A percentile compares a stretch with the other conserved stretches of the same genome.
phyloP scores from a whole-genome alignment of 2,113 vertebrate species.

The Pseudopodoces humilis region DNA sequence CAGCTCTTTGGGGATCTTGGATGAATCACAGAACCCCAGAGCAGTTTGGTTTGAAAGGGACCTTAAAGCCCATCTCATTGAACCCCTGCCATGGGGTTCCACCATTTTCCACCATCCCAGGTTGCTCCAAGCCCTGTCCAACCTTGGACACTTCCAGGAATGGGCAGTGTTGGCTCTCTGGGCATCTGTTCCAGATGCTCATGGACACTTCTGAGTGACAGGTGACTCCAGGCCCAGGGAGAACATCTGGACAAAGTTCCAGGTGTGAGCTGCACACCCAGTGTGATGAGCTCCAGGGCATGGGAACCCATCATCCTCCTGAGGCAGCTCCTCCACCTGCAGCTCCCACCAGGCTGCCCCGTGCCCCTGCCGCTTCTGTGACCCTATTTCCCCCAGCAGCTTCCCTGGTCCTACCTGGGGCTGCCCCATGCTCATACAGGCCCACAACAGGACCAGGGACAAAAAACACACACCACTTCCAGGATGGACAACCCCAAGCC shows the following conservation, averaged over 20 bases:
- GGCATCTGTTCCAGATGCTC: background rate
- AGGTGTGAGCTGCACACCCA: accelerated
- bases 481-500: background rate
- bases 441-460: background rate
- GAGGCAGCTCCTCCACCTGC: background rate
- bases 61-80: background rate
- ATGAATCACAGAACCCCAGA: background rate
- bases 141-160: background rate
- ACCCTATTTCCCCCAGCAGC: background rate
- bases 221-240: background rate
- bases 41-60: background rate
- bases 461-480: background rate
- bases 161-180: too few relatives aligned
- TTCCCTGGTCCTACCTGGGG: background rate
- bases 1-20: background rate
- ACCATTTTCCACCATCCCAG: background rate
- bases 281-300: accelerated
- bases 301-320: background rate
- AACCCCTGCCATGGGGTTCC: background rate
- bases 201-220: background rate
- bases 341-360: background rate
- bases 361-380: background rate
- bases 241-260: background rate
- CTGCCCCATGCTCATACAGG: background rate
- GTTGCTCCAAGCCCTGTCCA: background rate